Evolutionary conservation across 2,797 vertebrate species (phyloP).

Genomic region (Poliocrania exsul): DNA sequence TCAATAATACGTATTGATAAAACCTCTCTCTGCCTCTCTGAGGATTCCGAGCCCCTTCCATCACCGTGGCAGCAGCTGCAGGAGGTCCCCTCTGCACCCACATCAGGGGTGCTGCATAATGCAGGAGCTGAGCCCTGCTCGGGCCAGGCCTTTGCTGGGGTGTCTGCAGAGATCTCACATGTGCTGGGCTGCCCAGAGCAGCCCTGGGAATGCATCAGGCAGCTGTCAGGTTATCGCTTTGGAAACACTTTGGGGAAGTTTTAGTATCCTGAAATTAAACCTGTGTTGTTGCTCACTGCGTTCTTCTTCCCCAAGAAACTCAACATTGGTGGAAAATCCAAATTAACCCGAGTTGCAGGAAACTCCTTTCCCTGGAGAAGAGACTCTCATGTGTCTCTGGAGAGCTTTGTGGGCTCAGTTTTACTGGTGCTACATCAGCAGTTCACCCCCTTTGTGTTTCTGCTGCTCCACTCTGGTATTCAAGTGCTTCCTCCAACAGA

Average conservation of each 20-base stretch:
- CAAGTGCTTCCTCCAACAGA: background rate
- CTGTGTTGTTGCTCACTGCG: background rate
- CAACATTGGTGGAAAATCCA: background rate
- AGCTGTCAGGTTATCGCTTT: background rate
- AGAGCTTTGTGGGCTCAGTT: background rate
- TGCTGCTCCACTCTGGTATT: background rate
- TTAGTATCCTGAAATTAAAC: slow-evolving; percentile 15
- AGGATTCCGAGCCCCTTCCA: slow-evolving; percentile 19
- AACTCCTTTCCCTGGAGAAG: background rate
- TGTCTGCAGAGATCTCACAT: background rate
- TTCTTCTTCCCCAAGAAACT: background rate
- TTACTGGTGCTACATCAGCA: background rate
- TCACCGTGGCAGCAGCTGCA: slow-evolving; percentile 28
- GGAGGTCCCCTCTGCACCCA: background rate
- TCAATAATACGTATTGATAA: slow-evolving; percentile 27
- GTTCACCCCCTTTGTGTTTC: background rate
- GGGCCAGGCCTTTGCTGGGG: background rate
- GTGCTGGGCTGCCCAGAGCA: background rate
- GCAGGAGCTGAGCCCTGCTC: background rate
- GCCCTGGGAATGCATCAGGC: background rate
- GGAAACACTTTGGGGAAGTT: background rate
- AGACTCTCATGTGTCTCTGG: background rate
- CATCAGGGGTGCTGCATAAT: slow-evolving; percentile 46
- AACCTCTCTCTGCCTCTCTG: background rate
- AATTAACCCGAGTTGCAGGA: background rate